These are phyloP conservation scores for Brachyhypopomus occidentalis DNA, from an alignment of 2,113 vertebrate genomes.

Conservation along the genomic window DNA sequence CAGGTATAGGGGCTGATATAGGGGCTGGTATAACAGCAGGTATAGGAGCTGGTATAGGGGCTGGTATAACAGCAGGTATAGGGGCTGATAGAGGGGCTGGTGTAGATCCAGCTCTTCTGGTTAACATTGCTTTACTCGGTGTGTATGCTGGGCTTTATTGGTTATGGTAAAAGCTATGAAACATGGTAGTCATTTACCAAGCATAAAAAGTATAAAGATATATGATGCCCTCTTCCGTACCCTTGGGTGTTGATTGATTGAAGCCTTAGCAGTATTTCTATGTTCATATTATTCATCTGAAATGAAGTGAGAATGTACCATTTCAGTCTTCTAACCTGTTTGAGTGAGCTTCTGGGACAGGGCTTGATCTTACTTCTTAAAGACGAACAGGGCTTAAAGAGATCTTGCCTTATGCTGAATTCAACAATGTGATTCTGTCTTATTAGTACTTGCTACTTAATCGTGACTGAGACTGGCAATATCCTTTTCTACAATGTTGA, in stretches of 20 bases:
- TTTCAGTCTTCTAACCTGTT: neutral
- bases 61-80: too few relatives aligned
- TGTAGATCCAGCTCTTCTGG: too few relatives aligned
- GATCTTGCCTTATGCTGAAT: conserved; percentile 7
- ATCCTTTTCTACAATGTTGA: conserved; percentile 27
- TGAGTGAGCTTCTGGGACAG: conserved; percentile 9
- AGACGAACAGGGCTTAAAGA: neutral
- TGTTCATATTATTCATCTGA: conserved; percentile 4
- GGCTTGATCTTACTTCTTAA: conserved; percentile 5
- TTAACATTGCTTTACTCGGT: too few relatives aligned
- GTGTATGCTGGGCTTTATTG: too few relatives aligned
- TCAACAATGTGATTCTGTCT: conserved; percentile 5
- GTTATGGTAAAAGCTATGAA: too few relatives aligned
- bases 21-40: too few relatives aligned
- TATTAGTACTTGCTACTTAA: conserved; percentile 20
- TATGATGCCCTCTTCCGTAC: too few relatives aligned
- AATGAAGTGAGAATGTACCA: neutral
- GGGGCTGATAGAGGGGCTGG: too few relatives aligned
- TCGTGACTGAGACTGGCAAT: conserved; percentile 22
- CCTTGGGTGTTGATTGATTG: neutral
- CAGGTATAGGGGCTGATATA: too few relatives aligned
- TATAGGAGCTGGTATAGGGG: too few relatives aligned
- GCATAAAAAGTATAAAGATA: neutral
- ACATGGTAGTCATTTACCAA: neutral
- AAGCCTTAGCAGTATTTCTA: neutral